phyloP scores from a whole-genome alignment of 2,113 vertebrate genomes.

The Pelobates fuscus region DNA sequence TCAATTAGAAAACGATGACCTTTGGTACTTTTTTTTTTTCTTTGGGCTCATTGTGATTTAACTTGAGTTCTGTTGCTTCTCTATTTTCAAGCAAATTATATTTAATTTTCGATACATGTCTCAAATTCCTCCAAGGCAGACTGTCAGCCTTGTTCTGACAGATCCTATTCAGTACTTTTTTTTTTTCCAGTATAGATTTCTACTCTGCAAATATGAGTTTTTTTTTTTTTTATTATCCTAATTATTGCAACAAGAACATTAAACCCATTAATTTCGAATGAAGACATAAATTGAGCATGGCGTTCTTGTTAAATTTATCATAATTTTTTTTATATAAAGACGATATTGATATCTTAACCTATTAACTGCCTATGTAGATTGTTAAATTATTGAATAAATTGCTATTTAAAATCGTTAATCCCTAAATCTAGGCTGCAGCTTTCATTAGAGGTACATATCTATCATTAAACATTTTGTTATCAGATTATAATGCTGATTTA shows the following conservation, averaged over 20 bases:
- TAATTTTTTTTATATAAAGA: not conserved
- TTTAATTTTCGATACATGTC: not conserved
- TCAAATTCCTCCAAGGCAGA: conserved; percentile 1
- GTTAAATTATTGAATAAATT: too few relatives aligned
- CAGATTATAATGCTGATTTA: too few relatives aligned
- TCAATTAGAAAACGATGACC: conserved; percentile 34
- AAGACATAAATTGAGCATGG: not conserved
- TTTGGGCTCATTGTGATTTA: conserved; percentile 20
- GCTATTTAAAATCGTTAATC: too few relatives aligned
- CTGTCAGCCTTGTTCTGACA: not conserved
- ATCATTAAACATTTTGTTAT: too few relatives aligned
- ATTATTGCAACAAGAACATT: not conserved
- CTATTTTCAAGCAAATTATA: conserved; percentile 13
- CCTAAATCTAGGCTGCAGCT: too few relatives aligned
- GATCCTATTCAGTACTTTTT: not conserved
- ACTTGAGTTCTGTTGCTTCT: conserved; percentile 1
- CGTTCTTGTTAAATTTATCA: not conserved
- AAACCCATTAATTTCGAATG: not conserved
- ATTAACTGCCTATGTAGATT: not conserved
- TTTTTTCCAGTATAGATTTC: not conserved
- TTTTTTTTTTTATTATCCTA: not conserved
- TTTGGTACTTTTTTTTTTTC: conserved; percentile 12
- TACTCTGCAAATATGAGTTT: not conserved
- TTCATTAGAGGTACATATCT: too few relatives aligned
- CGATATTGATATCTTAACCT: not conserved